Evolutionary conservation across 2,113 vertebrate species (phyloP), one percentile per base, ranked within the genome.

Genomic region (Crotophaga sulcirostris): DNA sequence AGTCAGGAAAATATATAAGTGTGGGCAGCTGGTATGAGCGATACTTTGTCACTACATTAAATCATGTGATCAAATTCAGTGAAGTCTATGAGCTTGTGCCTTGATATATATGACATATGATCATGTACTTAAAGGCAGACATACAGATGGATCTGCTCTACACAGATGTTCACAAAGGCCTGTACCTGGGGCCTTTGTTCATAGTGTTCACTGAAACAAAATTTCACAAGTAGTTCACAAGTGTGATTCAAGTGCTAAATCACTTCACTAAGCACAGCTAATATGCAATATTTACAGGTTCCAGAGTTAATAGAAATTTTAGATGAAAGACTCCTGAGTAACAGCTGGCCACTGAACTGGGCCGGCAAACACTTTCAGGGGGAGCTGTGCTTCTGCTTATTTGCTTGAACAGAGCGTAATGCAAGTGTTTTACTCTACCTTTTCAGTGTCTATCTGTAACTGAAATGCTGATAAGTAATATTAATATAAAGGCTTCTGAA

Each of bases 31-130:
- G 45, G 42, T 18, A 33, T 15, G 4, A 0, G 5, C 66, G 29
- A n/a, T 26, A 83, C 26, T 74, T 59, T 74, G 74, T 12, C 79
- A 62, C 34, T 34, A 6, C 19, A 42, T 38, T 70, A 69, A 73
- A 74, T 26, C 51, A 28, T 3, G 17, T 17, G 47, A 34, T 7
- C 52, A 63, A 72, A 70, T 67, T 49, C 54, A 89, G 58, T 9
- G n/a, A 45, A 3, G 1, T n/a, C 56, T 64, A 13, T 18, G 21
- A 58, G 7, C 2, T 0, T 9, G 36, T 47, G 29, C 51, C 34
- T 58, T 59, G 25, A 42, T 7, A 12, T 10, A 11, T 2, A 9
- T 44, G 67, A 80, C 16, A 38, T 36, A 44, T 0, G 7, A 26
- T 17, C 11, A 24, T 2, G 12, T 40, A 68, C 44, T 29, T 59